Evolutionary conservation across 2,888 invertebrate species (phyloP), one percentile per base, ranked within the genome.

Genomic region (Athrips mouffetella): DNA sequence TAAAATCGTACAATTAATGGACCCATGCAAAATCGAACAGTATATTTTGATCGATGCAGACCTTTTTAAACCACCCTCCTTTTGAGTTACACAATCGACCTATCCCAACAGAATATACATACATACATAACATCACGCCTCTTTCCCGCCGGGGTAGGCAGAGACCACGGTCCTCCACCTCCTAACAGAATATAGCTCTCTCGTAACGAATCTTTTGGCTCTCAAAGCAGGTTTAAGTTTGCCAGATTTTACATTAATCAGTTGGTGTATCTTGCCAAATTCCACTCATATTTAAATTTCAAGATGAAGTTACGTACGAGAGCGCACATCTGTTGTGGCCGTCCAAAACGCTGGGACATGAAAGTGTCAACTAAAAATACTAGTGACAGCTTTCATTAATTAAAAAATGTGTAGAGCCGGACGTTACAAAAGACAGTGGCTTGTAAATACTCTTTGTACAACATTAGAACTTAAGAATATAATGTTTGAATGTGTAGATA

Each of bases 171-270:
- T n/a, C n/a, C n/a, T n/a, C n/a, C n/a, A n/a, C n/a, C n/a, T 44
- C 44, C 44, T 31, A 44, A 44, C 44, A 44, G 10, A 21, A n/a
- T 11, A 44, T 44, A 31, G 31, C 31, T 44, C 44, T 44, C 31
- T 21, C 21, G 44, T 11, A 13, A 48, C 16, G 41, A 48, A 30
- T 11, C 15, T 48, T 48, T 48, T 48, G 48, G 48, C 48, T 44
- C 37, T 18, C 37, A 30, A 41, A 20, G 21, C 10, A 35, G 37
- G 44, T 37, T 44, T 21, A 27, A 37, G 37, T 37, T 48, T 31
- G 48, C 48, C 48, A 48, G 35, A 29, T 48, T 35, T 37, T 39
- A 48, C 35, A 37, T 48, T 48, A 48, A 44, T 21, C 48, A 29
- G 29, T 8, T 11, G 20, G 44, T 42, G 29, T 18, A 35, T 37